Evolutionary conservation across 2,113 vertebrate genomes (phyloP), one percentile per base, ranked within the genome.

Genomic region (Plotosus lineatus): DNA sequence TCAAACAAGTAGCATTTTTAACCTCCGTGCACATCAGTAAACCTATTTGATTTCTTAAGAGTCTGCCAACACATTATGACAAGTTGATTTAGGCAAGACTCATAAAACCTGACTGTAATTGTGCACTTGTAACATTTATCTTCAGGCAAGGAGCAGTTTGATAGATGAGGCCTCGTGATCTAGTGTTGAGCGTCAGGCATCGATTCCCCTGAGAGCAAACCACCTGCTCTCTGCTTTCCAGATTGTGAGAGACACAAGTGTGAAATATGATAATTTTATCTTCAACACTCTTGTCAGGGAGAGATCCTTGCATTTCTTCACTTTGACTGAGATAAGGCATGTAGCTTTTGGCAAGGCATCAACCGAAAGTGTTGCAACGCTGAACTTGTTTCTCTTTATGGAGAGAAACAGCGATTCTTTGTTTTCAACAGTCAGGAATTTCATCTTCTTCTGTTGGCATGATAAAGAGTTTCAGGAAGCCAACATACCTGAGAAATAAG

Each of bases 181-280:
- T 85, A 83, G 83, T 79, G 82, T 73, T 72, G 86, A 82, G 83
- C 83, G 79, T 86, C 84, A 83, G 78, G 80, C 74, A 78, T 75
- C 23, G 46, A 78, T 76, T 86, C 85, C 82, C 87, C 79, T 82
- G 85, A 82, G 85, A 85, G 86, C 82, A 82, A 85, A 86, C 85
- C 85, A 86, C 87, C 85, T 88, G 87, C 83, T 88, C 85, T 82
- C 75, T 78, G 69, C 86, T 82, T 80, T 78, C 82, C 85, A 86
- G 83, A 86, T 85, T 88, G 85, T 85, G 83, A 84, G 58, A 86
- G 85, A 88, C 85, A 86, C 75, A 79, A 79, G 81, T 81, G 83
- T 85, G 82, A 86, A 88, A 86, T 86, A 84, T 85, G 87, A 88
- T 85, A 84, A 85, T 85, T 83, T 85, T 85, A 84, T 85, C 85